Conservation (phyloP, 2,113 vertebrate genomes). For the Toxotes jaculatrix region DNA sequence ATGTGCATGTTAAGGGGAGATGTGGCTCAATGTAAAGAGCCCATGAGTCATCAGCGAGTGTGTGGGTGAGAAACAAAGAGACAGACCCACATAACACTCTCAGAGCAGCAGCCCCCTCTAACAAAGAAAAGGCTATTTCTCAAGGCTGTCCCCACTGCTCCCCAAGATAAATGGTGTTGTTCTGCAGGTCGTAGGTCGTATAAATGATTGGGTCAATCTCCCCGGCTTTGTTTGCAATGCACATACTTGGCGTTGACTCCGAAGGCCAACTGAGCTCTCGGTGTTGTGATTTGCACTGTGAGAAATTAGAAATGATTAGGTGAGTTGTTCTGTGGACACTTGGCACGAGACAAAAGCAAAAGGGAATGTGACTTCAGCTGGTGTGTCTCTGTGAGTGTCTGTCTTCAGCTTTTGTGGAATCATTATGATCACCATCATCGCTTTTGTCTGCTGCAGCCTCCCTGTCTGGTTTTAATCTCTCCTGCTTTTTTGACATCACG, state of each 20-base stretch:
- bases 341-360: slow-evolving; percentile 6
- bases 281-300: not conserved
- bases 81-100: not conserved
- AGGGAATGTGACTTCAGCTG: not conserved
- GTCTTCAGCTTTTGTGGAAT: not conserved
- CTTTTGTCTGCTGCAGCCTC: not conserved
- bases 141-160: slow-evolving; percentile 1
- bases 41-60: not conserved
- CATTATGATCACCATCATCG: not conserved
- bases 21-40: not conserved
- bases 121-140: slow-evolving; percentile 20
- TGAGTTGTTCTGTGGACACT: not conserved
- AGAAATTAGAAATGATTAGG: slow-evolving; percentile 6
- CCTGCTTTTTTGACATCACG: not conserved
- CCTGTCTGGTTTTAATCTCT: not conserved
- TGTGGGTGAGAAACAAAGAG: not conserved
- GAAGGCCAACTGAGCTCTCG: not conserved
- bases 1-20: not conserved
- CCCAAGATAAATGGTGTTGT: slow-evolving; percentile 2
- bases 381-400: not conserved
- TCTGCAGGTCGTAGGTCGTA: not conserved
- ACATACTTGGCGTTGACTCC: not conserved
- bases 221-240: slow-evolving; percentile 4
- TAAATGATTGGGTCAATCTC: slow-evolving; percentile 17
- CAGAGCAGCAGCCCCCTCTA: not conserved